Evolutionary conservation across 1,140 invertebrate species (phyloP), one percentile per base, ranked within the genome.

Genomic region (Caerostris extrusa): DNA sequence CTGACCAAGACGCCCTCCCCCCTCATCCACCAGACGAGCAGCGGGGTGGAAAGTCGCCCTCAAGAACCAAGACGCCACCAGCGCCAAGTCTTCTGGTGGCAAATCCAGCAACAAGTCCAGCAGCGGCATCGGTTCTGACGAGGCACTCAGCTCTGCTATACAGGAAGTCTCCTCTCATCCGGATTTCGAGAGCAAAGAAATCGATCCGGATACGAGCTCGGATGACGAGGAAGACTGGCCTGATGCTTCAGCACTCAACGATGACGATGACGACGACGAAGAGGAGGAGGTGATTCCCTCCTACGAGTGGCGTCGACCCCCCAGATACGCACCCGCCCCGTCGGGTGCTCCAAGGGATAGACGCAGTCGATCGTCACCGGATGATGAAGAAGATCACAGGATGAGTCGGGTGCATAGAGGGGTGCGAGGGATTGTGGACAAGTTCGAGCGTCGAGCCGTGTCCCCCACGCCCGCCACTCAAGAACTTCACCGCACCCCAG

Each of bases 81-180:
- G 94, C 34, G 91, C 86, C 7, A 94, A 94, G 50, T 94, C 94
- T 14, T 93, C 92, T 61, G 91, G 89, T 14, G 91, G 90, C 7
- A 94, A 94, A 57, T 94, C 94, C n/a, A 93, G 85, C 50, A 94
- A 94, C 67, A 94, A 94, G 53, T 96, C 96, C 12, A 97, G 95
- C 83, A 97, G 97, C 93, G 98, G 98, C 0, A 98, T 98, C 81
- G 98, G 98, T 7, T 98, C 98, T 0, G 98, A 98, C 95, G 97
- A 98, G 95, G 98, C 98, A 0, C 98, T 98, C 0, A 98, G 98
- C 85, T 95, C 95, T 7, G 95, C 95, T 34, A 93, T 98, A 95
- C 60, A 94, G 90, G 92, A 93, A 64, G 94, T 93, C 57, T 89
- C 93, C 67, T 94, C 94, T 60, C 94, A 94, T 58, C 91, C 83